A percentile compares a stretch with the other conserved stretches of the same genome.
These are phyloP conservation scores for Corynorhinus townsendii DNA, from an alignment of 2,113 vertebrate genomes.

Conservation along the genomic window DNA sequence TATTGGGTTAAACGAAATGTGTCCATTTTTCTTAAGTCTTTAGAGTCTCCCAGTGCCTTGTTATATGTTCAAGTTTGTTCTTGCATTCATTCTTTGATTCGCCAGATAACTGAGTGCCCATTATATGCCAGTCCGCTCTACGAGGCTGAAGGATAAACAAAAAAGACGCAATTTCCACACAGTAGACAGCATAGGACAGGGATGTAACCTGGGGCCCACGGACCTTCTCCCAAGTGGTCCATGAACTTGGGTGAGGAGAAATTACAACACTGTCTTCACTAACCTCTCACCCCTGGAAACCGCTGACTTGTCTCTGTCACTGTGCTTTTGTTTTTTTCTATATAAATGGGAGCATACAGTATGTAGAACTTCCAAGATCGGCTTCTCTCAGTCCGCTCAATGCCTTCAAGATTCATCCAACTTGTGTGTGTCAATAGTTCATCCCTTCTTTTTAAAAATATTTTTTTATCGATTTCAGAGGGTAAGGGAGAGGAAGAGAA, in stretches of 20 bases:
- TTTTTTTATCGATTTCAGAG: too few relatives aligned
- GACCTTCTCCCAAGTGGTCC: background rate
- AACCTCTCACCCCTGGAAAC: background rate
- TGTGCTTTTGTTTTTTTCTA: background rate
- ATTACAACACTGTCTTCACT: background rate
- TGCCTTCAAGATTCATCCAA: background rate
- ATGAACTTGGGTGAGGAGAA: background rate
- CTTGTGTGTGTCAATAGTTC: too few relatives aligned
- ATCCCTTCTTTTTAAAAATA: too few relatives aligned
- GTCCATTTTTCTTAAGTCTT: background rate
- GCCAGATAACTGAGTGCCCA: background rate
- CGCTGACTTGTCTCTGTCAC: background rate
- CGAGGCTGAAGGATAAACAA: background rate
- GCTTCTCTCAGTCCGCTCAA: background rate
- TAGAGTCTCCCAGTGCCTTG: background rate
- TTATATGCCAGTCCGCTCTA: background rate
- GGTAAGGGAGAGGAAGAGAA: too few relatives aligned
- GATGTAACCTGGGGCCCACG: background rate
- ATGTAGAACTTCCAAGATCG: background rate
- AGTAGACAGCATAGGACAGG: background rate
- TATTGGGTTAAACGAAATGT: background rate
- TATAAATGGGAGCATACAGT: background rate
- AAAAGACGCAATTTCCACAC: background rate
- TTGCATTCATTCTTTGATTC: background rate
- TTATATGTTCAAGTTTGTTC: background rate